These are phyloP conservation scores for Xestia c-nigrum DNA, from an alignment of 2,888 invertebrate species.

Conservation along the genomic window DNA sequence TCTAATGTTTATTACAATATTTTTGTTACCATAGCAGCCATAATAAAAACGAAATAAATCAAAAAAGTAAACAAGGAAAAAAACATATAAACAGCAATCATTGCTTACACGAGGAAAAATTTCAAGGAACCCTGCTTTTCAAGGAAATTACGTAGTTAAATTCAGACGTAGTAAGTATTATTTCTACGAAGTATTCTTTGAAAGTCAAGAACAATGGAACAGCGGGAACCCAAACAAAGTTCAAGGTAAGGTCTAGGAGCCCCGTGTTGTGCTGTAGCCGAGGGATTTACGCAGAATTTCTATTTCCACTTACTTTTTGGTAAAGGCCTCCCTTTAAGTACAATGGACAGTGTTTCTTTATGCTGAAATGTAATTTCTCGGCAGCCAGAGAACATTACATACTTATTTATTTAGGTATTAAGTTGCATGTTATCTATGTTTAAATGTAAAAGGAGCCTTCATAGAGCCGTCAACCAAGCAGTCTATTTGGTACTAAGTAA, in stretches of 20 bases:
- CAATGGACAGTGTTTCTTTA: slow-evolving; percentile 10
- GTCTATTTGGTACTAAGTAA: neutral
- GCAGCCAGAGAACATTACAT: neutral
- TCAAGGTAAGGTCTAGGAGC: slow-evolving; percentile 52
- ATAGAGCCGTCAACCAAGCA: neutral
- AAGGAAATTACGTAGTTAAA: slow-evolving; percentile 23
- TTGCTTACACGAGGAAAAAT: neutral
- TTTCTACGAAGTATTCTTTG: slow-evolving; percentile 48
- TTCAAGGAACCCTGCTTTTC: slow-evolving; percentile 3
- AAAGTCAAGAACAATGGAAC: slow-evolving; percentile 51
- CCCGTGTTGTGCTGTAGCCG: slow-evolving; percentile 17
- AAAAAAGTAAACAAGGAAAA: slow-evolving; percentile 19
- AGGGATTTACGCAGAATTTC: slow-evolving; percentile 21
- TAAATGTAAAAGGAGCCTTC: neutral
- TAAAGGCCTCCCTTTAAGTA: neutral
- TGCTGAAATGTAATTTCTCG: neutral
- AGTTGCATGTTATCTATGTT: neutral
- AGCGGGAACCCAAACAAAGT: slow-evolving; percentile 34
- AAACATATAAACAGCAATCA: slow-evolving; percentile 22
- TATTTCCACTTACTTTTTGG: slow-evolving; percentile 30
- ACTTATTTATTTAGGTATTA: neutral
- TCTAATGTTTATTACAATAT: slow-evolving; percentile 7
- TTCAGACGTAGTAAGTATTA: slow-evolving; percentile 11
- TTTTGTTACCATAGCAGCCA: slow-evolving; percentile 8
- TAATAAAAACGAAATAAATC: slow-evolving; percentile 22